phyloP scores from a whole-genome alignment of 2,797 vertebrate species.

The Neosalanx taihuensis region DNA sequence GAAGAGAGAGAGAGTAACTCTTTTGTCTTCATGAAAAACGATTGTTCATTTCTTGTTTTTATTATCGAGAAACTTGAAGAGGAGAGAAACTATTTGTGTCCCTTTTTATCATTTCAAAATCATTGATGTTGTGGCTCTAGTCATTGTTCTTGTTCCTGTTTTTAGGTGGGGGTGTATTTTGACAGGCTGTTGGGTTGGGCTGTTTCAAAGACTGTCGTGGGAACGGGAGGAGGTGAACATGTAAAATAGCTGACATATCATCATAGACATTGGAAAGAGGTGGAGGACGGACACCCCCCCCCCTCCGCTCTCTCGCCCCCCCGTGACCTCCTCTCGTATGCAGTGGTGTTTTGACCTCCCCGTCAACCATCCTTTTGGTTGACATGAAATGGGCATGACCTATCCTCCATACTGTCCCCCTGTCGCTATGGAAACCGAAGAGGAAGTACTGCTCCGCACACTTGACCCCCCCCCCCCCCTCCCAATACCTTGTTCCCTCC shows the following conservation, averaged over 20 bases:
- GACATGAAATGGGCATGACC: slow-evolving; percentile 42
- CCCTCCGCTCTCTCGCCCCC: slow-evolving; percentile 15
- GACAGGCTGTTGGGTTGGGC: slow-evolving; percentile 50
- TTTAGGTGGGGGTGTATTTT: slow-evolving; percentile 58
- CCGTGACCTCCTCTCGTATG: slow-evolving; percentile 32
- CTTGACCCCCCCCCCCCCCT: slow-evolving; percentile 13
- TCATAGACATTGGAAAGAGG: slow-evolving; percentile 51
- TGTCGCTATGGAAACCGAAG: slow-evolving; percentile 36
- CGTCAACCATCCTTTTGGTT: slow-evolving; percentile 39
- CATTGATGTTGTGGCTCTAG: slow-evolving; percentile 57
- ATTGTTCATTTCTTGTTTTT: slow-evolving; percentile 67
- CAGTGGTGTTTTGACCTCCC: slow-evolving; percentile 34
- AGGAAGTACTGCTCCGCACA: slow-evolving; percentile 36
- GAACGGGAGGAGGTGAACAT: slow-evolving; percentile 56
- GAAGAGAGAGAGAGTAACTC: slow-evolving; percentile 51
- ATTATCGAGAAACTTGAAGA: slow-evolving; percentile 71
- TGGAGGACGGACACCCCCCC: slow-evolving; percentile 52
- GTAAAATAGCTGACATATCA: slow-evolving; percentile 72
- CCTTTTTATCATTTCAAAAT: slow-evolving; percentile 69
- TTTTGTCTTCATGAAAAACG: slow-evolving; percentile 51
- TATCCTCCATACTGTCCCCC: slow-evolving; percentile 28
- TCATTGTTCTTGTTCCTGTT: slow-evolving; percentile 66
- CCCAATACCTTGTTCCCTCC: background rate
- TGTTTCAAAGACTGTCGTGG: slow-evolving; percentile 59
- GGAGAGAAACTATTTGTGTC: slow-evolving; percentile 70